These are phyloP conservation scores for Leucoraja erinaceus DNA, from an alignment of 2,113 vertebrate species.

Conservation along the genomic window DNA sequence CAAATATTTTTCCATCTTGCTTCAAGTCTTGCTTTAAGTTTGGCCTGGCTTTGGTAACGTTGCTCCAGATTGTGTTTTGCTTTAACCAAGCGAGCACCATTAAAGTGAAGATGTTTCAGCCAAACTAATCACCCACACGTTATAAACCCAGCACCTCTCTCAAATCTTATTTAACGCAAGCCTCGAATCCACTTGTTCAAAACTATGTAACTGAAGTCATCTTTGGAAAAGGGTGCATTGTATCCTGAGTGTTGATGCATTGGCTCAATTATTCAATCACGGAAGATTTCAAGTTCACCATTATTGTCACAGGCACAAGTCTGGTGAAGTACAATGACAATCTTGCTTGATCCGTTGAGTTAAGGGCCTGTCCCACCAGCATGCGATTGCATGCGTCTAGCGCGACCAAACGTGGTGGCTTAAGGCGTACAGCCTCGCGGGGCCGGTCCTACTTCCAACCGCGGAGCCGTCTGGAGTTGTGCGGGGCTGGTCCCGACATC, in stretches of 20 bases:
- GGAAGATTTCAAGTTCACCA: no score
- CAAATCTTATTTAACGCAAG: not conserved
- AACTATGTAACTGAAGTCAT: not conserved
- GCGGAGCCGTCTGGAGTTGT: no score
- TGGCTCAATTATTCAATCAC: not conserved
- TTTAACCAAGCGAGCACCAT: not conserved
- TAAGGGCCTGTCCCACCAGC: no score
- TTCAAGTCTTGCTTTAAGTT: not conserved
- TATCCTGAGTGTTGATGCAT: not conserved
- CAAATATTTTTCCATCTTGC: not conserved
- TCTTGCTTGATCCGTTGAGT: no score
- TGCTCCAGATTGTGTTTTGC: not conserved
- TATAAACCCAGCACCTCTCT: not conserved
- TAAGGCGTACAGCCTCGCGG: no score
- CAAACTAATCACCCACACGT: not conserved
- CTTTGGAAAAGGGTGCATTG: not conserved
- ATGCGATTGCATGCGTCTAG: no score
- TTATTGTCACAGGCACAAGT: no score
- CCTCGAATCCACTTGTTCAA: not conserved
- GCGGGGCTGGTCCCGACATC: no score
- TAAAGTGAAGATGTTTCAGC: not conserved
- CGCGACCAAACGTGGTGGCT: no score
- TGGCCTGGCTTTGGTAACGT: not conserved
- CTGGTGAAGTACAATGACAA: no score
- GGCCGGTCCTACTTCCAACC: no score